Conservation (phyloP, 1,140 invertebrate genomes). For the Eciton burchellii region DNA sequence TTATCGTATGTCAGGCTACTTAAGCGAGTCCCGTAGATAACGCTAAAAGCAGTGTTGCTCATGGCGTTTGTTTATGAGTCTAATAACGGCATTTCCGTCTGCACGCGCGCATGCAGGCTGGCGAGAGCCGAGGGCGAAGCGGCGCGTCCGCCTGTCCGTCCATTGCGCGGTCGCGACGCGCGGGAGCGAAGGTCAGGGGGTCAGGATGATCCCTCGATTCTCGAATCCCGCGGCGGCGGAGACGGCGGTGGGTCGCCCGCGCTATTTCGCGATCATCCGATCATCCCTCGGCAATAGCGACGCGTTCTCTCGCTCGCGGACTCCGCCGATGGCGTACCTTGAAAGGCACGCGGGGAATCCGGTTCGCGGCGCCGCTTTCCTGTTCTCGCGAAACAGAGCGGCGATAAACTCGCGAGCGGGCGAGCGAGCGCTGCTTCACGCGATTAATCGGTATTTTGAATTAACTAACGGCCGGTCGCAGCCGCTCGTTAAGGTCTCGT, state of each 20-base stretch:
- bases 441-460: slow-evolving; percentile 62
- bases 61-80: slow-evolving; percentile 50
- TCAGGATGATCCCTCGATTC: too few relatives aligned
- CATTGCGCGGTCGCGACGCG: too few relatives aligned
- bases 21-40: slow-evolving; percentile 56
- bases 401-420: slow-evolving; percentile 41
- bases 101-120: slow-evolving; percentile 17
- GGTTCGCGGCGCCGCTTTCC: slow-evolving; percentile 43
- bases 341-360: slow-evolving; percentile 61
- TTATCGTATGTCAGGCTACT: slow-evolving; percentile 53
- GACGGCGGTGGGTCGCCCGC: too few relatives aligned
- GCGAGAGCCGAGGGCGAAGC: not conserved
- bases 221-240: too few relatives aligned
- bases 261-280: too few relatives aligned
- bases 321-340: slow-evolving; percentile 56
- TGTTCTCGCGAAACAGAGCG: slow-evolving; percentile 55
- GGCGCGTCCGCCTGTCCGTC: not conserved
- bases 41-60: slow-evolving; percentile 49
- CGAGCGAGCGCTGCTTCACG: slow-evolving; percentile 24
- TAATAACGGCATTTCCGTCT: slow-evolving; percentile 37
- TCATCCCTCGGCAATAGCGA: too few relatives aligned
- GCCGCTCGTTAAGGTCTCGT: slow-evolving; percentile 55
- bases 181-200: too few relatives aligned
- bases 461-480: slow-evolving; percentile 51
- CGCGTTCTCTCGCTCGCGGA: not conserved